Percentiles rank a stretch among this genome's conserved stretches.
phyloP scores from a whole-genome alignment of 1,140 invertebrate genomes.

The Monomorium pharaonis region DNA sequence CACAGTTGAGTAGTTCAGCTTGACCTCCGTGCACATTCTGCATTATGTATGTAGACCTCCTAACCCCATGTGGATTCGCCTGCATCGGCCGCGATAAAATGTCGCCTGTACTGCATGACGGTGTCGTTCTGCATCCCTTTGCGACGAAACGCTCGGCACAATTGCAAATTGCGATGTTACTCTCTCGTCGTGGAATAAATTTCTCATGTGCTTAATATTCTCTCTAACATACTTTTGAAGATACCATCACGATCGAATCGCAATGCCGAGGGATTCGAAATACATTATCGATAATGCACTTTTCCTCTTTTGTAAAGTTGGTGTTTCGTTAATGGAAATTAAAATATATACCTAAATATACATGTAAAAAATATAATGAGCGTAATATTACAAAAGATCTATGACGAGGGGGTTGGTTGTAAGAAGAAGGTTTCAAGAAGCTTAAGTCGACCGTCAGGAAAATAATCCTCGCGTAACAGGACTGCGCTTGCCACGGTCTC shows the following conservation, averaged over 20 bases:
- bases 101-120: background rate
- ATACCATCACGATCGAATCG: background rate
- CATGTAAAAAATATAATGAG: background rate
- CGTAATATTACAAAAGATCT: background rate
- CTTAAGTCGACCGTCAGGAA: background rate
- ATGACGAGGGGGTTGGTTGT: background rate
- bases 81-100: conserved; percentile 45
- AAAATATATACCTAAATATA: background rate
- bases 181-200: conserved; percentile 38
- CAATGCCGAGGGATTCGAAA: no score
- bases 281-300: background rate
- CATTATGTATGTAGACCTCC: conserved; percentile 81
- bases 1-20: conserved; percentile 78
- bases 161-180: conserved; percentile 26
- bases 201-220: background rate
- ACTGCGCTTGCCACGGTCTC: conserved; percentile 17
- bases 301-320: background rate
- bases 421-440: no score
- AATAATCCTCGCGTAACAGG: background rate
- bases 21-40: conserved; percentile 71
- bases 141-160: background rate
- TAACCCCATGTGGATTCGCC: conserved; percentile 65
- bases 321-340: background rate
- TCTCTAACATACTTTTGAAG: background rate
- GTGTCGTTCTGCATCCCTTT: background rate